Base-by-base conservation (phyloP, 2,797 vertebrate genomes). In the Dipus sagitta region DNA sequence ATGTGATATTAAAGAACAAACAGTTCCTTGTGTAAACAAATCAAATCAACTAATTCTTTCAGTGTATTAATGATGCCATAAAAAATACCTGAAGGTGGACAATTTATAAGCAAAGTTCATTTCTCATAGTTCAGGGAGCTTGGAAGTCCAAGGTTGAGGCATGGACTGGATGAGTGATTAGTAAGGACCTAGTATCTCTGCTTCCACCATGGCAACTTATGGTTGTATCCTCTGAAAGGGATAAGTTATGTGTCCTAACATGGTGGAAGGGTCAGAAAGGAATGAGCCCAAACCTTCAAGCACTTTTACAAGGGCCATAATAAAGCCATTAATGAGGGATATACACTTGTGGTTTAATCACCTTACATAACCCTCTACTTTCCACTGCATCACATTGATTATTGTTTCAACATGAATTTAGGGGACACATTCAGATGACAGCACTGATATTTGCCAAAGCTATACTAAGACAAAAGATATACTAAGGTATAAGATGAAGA, bases 1-100 rank as follows among this genome's bases (percentile, higher is more conserved):
- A 62, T 58, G 10, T 62, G 62, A 86, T n/a, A 72, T 20, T 77
- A 95, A 95, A 85, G 68, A 91, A 90, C 17, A 83, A 91, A 90
- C 17, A 80, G 23, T 28, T 54, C 28, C 60, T 88, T 79, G 4
- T 82, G 20, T 86, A 70, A 91, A 93, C 42, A 86, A 91, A 91
- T 86, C 3, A 79, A 92, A 79, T 91, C 47, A 91, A 88, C 6
- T 68, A 13, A 60, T 47, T 47, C 6, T 28, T 68, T 75, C 24
- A 14, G 2, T 79, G 24, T 68, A 60, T 62, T 79, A 60, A 11
- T 38, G 60, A 5, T 68, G 7, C 20, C 68, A 52, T 83, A 79
- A 65, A 88, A 84, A 94, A 88, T 92, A 64, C 18, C 3, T 11
- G 7, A 91, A 18, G 17, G 17, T 71, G 12, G 20, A 23, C 28